Percentiles rank a stretch among this genome's conserved stretches.
Evolutionary conservation across 2,797 vertebrate species (phyloP).

Genomic region (Chelon auratus): DNA sequence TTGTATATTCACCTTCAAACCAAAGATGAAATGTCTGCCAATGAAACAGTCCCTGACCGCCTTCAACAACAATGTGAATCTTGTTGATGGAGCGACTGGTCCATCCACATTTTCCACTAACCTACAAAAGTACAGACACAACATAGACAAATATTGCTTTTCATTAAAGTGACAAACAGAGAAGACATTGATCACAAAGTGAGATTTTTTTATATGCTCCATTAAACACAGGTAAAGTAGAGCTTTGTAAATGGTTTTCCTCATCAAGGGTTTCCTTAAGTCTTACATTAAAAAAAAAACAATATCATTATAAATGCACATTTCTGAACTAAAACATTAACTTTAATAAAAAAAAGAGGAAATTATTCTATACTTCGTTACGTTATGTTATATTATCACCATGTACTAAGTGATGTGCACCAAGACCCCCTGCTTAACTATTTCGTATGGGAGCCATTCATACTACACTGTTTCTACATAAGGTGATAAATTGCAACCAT

Average conservation of each 20-base stretch:
- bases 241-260: not conserved
- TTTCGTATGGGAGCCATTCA: not conserved
- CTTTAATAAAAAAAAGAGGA: too few species aligned
- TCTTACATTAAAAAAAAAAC: too few species aligned
- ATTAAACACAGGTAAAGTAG: not conserved
- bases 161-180: not conserved
- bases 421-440: not conserved
- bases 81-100: slow-evolving; percentile 61
- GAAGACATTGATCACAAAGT: not conserved
- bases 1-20: slow-evolving; percentile 87
- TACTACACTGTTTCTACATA: not conserved
- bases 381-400: not conserved
- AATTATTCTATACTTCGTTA: too few species aligned
- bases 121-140: slow-evolving; percentile 45
- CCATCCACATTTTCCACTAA: slow-evolving; percentile 75
- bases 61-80: slow-evolving; percentile 80
- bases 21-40: slow-evolving; percentile 92
- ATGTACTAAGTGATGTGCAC: not conserved
- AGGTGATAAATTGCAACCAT: too few species aligned
- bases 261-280: too few species aligned
- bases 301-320: too few species aligned
- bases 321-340: too few species aligned
- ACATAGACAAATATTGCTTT: not conserved
- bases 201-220: not conserved
- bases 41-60: slow-evolving; percentile 92